These are phyloP conservation scores for Gryllus longicercus DNA, from an alignment of 2,888 invertebrate genomes.

Conservation along the genomic window DNA sequence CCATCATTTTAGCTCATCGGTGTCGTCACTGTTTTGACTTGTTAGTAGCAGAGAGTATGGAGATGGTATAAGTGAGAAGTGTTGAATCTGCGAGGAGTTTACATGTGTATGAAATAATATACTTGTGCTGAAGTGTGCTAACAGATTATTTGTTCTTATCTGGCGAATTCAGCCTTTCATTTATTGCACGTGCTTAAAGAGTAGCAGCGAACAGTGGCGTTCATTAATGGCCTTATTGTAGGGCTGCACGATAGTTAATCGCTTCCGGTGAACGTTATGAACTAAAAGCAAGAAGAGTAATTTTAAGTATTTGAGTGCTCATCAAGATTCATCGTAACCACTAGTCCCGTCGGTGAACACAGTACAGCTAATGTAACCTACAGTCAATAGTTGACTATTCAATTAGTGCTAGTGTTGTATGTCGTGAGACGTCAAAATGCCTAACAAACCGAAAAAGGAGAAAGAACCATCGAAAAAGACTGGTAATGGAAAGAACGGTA, in stretches of 20 bases:
- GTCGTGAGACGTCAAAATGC: slow-evolving; percentile 41
- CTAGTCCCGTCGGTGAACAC: not conserved
- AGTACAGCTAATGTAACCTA: slow-evolving; percentile 3
- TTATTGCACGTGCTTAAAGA: not conserved
- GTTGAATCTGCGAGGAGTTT: not conserved
- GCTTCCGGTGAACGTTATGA: not conserved
- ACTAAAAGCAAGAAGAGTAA: not conserved
- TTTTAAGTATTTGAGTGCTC: no score
- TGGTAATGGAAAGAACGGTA: slow-evolving; percentile 47
- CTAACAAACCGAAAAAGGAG: slow-evolving; percentile 46
- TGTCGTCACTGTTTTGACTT: slow-evolving; percentile 1
- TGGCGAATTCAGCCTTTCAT: not conserved
- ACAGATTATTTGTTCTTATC: not conserved
- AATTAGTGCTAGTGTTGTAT: slow-evolving; percentile 32
- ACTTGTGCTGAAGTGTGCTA: not conserved
- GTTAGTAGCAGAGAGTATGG: not conserved
- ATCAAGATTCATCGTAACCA: no score
- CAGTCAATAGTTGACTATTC: slow-evolving; percentile 24
- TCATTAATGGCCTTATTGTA: no score
- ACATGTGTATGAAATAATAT: not conserved
- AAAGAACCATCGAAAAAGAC: slow-evolving; percentile 46
- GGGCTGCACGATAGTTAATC: no score
- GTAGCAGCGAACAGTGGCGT: not conserved
- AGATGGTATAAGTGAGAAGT: not conserved
- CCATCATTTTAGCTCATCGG: slow-evolving; percentile 11